phyloP scores from a whole-genome alignment of 2,797 vertebrate genomes.

The Malurus splendens region DNA sequence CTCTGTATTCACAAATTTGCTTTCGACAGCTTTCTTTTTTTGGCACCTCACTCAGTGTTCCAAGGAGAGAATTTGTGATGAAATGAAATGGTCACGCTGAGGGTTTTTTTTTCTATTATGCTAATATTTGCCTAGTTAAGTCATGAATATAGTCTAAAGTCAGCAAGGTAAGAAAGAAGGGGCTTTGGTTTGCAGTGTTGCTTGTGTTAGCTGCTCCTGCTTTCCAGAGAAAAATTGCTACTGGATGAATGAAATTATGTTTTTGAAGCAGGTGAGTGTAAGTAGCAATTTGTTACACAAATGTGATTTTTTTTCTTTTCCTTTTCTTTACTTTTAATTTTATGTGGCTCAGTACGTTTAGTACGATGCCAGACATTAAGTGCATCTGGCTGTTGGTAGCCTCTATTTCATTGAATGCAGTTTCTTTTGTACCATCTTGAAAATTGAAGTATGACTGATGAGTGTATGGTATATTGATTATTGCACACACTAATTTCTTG shows the following conservation, averaged over 20 bases:
- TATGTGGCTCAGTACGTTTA: not conserved
- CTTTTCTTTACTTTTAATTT: not conserved
- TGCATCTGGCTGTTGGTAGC: not conserved
- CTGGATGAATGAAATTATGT: not conserved
- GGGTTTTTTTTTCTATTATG: accelerated
- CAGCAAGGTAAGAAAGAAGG: not conserved
- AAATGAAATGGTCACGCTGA: not conserved
- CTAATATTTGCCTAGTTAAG: not conserved
- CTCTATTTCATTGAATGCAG: not conserved
- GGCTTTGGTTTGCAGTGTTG: not conserved
- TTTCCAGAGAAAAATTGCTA: not conserved
- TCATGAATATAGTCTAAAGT: not conserved
- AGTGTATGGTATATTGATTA: not conserved
- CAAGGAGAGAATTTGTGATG: not conserved
- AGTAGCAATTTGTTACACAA: not conserved
- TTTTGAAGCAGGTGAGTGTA: not conserved
- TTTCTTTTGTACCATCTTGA: not conserved
- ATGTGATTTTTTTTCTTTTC: not conserved
- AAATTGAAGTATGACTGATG: not conserved
- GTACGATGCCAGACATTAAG: not conserved
- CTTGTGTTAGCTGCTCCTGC: not conserved
- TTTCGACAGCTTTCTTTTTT: not conserved
- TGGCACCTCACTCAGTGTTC: not conserved
- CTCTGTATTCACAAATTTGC: not conserved
- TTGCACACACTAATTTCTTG: not conserved